Evolutionary conservation across 1,140 invertebrate genomes (phyloP).

Genomic region (Bombus impatiens): DNA sequence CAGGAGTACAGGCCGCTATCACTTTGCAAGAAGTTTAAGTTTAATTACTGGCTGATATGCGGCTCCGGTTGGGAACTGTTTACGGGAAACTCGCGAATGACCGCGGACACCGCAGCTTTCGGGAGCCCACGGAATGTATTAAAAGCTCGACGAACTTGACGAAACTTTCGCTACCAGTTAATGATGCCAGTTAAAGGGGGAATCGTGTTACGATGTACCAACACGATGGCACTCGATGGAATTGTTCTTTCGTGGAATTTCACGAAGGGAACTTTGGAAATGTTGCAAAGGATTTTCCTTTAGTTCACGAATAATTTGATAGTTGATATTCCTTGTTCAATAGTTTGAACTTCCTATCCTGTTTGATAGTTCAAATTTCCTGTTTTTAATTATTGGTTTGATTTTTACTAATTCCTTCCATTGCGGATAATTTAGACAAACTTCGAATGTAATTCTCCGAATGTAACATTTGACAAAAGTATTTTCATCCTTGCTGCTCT

Average conservation of each 20-base stretch:
- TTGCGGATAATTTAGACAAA: too few relatives aligned
- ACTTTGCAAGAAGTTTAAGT: slow-evolving; percentile 62
- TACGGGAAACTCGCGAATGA: slow-evolving; percentile 54
- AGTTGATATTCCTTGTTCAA: too few relatives aligned
- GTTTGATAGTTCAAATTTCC: too few relatives aligned
- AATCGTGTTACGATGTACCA: neutral
- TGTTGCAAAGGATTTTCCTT: too few relatives aligned
- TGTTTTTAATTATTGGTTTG: too few relatives aligned
- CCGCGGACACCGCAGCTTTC: slow-evolving; percentile 52
- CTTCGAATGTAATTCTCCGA: too few relatives aligned
- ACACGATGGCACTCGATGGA: neutral
- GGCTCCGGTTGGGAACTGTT: slow-evolving; percentile 24
- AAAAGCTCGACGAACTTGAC: slow-evolving; percentile 17
- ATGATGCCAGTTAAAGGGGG: neutral
- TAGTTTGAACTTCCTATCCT: too few relatives aligned
- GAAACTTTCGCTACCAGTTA: slow-evolving; percentile 9
- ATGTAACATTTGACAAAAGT: too few relatives aligned
- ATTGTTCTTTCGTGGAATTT: neutral
- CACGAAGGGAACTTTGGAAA: neutral
- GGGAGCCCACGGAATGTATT: slow-evolving; percentile 41
- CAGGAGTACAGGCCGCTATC: slow-evolving; percentile 13
- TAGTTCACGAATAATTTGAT: too few relatives aligned
- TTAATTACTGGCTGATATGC: slow-evolving; percentile 59
- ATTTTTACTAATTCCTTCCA: too few relatives aligned
- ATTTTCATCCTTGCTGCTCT: too few relatives aligned